Percentiles rank a stretch among this genome's conserved stretches.
These are phyloP conservation scores for Barnardius zonarius DNA, from an alignment of 2,113 vertebrate genomes.

Conservation along the genomic window DNA sequence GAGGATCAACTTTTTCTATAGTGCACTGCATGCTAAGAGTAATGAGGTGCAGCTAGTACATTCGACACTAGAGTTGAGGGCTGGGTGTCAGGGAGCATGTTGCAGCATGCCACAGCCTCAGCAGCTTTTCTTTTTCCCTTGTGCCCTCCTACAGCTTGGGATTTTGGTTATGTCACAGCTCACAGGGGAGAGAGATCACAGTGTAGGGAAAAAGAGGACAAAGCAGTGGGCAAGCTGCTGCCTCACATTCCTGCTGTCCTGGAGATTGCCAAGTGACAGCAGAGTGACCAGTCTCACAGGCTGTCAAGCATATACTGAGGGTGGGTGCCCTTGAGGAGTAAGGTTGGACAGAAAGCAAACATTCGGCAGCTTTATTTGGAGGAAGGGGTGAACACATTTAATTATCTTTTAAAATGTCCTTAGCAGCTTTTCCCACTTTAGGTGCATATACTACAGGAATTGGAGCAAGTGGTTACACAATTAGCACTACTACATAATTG, in stretches of 20 bases:
- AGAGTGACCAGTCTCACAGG: accelerated
- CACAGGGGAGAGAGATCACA: not conserved
- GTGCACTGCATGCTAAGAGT: too few relatives aligned
- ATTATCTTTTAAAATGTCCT: not conserved
- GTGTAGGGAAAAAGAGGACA: not conserved
- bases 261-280: not conserved
- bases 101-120: accelerated
- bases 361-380: not conserved
- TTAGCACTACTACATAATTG: not conserved
- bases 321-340: not conserved
- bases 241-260: not conserved
- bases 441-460: not conserved
- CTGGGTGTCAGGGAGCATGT: not conserved
- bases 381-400: not conserved
- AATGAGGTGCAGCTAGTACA: not conserved
- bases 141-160: not conserved
- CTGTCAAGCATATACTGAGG: too few relatives aligned
- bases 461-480: not conserved
- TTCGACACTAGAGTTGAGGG: not conserved
- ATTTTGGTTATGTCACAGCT: not conserved
- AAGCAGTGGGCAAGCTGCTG: not conserved
- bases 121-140: not conserved
- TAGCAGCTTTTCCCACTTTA: not conserved
- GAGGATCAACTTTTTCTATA: not conserved
- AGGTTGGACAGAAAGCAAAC: not conserved